Evolutionary conservation across 2,888 invertebrate species (phyloP).

Genomic region (Drosophila mayaguana): DNA sequence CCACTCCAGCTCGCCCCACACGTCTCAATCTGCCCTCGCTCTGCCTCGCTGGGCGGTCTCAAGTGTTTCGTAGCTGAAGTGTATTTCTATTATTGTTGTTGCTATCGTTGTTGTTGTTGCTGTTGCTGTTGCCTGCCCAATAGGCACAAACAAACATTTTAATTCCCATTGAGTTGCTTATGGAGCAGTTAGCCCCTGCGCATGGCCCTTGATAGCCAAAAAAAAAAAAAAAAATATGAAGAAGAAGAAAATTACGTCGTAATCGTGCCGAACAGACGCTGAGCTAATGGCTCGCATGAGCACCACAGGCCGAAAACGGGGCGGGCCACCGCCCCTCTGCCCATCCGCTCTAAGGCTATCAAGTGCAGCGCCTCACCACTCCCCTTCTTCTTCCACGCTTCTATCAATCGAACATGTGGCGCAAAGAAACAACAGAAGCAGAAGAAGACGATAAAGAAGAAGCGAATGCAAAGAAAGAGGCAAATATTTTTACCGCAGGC

Average conservation of each 20-base stretch:
- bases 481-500: slow-evolving; percentile 57
- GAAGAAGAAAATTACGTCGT: slow-evolving; percentile 72
- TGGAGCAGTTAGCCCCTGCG: slow-evolving; percentile 45
- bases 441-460: not conserved
- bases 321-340: too few species aligned
- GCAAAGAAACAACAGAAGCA: not conserved
- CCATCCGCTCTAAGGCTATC: too few species aligned
- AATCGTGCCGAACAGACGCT: slow-evolving; percentile 64
- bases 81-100: slow-evolving; percentile 29
- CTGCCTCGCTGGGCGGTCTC: slow-evolving; percentile 55
- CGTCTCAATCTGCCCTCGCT: not conserved
- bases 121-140: slow-evolving; percentile 24
- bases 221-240: not conserved
- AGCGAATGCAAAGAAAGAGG: not conserved
- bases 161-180: slow-evolving; percentile 76
- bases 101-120: slow-evolving; percentile 25
- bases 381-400: slow-evolving; percentile 12
- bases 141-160: slow-evolving; percentile 71
- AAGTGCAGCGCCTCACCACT: slow-evolving; percentile 13
- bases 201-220: slow-evolving; percentile 11
- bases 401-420: slow-evolving; percentile 37
- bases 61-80: slow-evolving; percentile 58
- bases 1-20: not conserved
- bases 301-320: slow-evolving; percentile 9
- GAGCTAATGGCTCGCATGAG: slow-evolving; percentile 60